Conservation (phyloP, 2,113 vertebrate species). For the Mesembrinibis cayennensis region DNA sequence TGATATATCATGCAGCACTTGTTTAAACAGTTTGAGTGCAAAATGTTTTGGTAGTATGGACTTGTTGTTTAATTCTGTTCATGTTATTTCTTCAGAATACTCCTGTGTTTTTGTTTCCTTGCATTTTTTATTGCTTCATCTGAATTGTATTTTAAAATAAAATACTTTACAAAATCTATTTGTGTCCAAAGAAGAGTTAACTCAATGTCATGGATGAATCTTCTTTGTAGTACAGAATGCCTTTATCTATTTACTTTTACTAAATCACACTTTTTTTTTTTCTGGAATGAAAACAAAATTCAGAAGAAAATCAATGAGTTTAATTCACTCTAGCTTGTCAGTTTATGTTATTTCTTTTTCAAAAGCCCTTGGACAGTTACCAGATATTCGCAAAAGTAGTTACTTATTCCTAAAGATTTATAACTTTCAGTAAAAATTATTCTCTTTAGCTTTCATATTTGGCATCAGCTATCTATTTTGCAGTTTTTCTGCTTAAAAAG, state of each 20-base stretch:
- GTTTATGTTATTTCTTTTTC: neutral
- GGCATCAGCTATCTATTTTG: neutral
- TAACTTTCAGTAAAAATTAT: neutral
- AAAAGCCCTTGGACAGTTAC: neutral
- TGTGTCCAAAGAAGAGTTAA: neutral
- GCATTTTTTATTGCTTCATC: neutral
- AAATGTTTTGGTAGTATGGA: conserved; percentile 5
- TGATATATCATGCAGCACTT: neutral
- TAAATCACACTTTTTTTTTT: neutral
- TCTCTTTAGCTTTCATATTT: neutral
- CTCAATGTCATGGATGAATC: neutral
- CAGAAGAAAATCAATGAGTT: neutral
- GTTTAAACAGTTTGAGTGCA: neutral
- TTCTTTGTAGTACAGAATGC: neutral
- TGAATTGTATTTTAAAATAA: neutral
- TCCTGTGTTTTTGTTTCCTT: neutral
- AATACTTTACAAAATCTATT: neutral
- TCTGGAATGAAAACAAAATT: neutral
- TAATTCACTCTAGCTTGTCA: neutral
- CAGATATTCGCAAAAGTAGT: neutral
- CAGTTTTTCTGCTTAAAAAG: neutral
- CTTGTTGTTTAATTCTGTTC: neutral
- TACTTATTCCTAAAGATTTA: neutral
- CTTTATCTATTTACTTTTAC: neutral
- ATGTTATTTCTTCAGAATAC: neutral